These are phyloP conservation scores for Sisor rabdophorus DNA, from an alignment of 2,113 vertebrate species.

Conservation along the genomic window DNA sequence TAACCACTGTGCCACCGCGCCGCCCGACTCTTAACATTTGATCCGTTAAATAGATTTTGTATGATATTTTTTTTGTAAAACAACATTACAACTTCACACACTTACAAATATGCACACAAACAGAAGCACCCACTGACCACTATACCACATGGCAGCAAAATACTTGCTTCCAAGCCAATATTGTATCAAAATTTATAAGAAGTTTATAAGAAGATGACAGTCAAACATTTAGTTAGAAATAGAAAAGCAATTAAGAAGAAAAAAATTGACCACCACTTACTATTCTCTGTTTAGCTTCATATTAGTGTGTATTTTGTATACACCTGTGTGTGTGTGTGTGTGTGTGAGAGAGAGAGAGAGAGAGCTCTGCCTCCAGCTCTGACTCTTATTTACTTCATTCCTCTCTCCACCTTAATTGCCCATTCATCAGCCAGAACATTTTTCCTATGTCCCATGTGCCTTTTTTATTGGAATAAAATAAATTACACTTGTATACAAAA, in stretches of 20 bases:
- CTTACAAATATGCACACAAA: too few relatives aligned
- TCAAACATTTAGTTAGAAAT: background rate
- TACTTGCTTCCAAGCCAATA: background rate
- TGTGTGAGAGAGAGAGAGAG: background rate
- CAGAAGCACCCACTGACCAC: too few relatives aligned
- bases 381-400: constrained; percentile 16
- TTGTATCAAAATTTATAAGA: background rate
- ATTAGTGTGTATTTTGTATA: background rate
- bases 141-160: background rate
- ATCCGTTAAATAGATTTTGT: too few relatives aligned
- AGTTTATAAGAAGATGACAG: constrained; percentile 15
- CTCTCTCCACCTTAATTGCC: background rate
- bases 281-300: background rate
- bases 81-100: too few relatives aligned
- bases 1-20: too few relatives aligned
- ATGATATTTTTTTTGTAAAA: too few relatives aligned
- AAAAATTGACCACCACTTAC: background rate
- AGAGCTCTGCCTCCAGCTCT: background rate
- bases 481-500: constrained; percentile 21
- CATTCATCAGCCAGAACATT: constrained; percentile 7
- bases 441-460: constrained; percentile 9
- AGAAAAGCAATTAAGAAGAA: background rate
- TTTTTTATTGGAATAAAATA: constrained; percentile 23
- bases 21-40: too few relatives aligned
- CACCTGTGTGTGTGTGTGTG: constrained; percentile 1